Evolutionary conservation across 2,888 invertebrate species (phyloP).

Genomic region (Colletes collaris): DNA sequence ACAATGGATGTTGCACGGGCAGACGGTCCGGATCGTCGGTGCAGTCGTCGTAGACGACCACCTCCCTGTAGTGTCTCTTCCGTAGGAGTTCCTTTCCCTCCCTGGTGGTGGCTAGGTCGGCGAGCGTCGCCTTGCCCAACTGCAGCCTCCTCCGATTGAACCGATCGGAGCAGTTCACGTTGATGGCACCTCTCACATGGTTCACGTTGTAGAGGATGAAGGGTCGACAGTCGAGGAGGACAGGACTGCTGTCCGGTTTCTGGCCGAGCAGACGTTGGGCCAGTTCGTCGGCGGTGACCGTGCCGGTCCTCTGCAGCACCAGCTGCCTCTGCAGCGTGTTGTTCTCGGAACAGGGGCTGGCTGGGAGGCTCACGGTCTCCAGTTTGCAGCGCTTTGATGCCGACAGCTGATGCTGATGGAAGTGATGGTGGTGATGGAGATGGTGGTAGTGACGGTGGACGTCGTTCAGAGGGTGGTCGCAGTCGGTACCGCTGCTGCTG

Average conservation of each 20-base stretch:
- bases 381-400: conserved; percentile 85
- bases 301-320: conserved; percentile 84
- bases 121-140: conserved; percentile 87
- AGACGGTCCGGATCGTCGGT: conserved; percentile 86
- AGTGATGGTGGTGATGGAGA: conserved; percentile 63
- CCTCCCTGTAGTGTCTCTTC: conserved; percentile 85
- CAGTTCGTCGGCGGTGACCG: conserved; percentile 84
- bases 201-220: conserved; percentile 89
- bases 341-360: conserved; percentile 85
- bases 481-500: conserved; percentile 49
- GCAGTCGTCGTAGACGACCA: conserved; percentile 89
- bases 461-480: conserved; percentile 47
- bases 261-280: conserved; percentile 81
- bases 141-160: conserved; percentile 88
- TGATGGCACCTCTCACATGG: conserved; percentile 88
- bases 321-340: conserved; percentile 84
- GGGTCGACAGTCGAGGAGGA: conserved; percentile 88
- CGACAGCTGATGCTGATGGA: conserved; percentile 65
- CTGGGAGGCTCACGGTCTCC: conserved; percentile 84
- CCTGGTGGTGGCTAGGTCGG: conserved; percentile 87
- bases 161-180: conserved; percentile 89
- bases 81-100: conserved; percentile 87
- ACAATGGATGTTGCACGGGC: conserved; percentile 86
- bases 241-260: conserved; percentile 50
- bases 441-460: conserved; percentile 56